Evolutionary conservation across 2,797 vertebrate species (phyloP), one percentile per base, ranked within the genome.

Genomic region (Champsocephalus esox): DNA sequence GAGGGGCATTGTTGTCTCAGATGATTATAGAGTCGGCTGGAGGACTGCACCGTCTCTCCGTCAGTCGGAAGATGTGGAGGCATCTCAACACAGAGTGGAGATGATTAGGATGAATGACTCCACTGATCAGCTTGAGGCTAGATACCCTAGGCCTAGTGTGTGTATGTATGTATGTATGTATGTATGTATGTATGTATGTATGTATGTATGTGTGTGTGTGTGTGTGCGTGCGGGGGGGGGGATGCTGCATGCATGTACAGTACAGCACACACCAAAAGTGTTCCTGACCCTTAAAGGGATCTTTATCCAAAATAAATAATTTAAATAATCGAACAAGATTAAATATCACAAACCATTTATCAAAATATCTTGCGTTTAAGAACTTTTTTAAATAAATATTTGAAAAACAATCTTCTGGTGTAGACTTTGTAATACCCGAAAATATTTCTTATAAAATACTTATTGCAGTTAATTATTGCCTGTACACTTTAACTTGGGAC

Each of bases 91-190:
- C 43, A 43, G 58, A 70, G 49, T 16, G 56, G 85, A 93, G 90
- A 93, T 90, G 96, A 96, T 95, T 90, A 95, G 94, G 95, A 96
- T 96, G 95, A 95, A 97, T 96, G 94, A 93, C 91, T 84, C 87
- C 70, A 77, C 92, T 94, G 92, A 97, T 96, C 95, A 96, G 95
- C 95, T 94, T 90, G 65, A 86, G 60, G 93, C 95, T 92, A 93
- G 91, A 93, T 92, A 95, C 93, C 89, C 91, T 89, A 58, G 17
- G 66, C 11, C 12, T 19, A 19, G 12, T 24, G n/a, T 24, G 14
- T n/a, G 59, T 81, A 50, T 50, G 44, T 24, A 14, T 3, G 14
- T 72, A 16, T 24, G 14, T 17, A 54, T 81, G 54, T 50, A 19
- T 21, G 21, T 21, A 2, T 21, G 21, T 21, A 2, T 21, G 21